Evolutionary conservation across 2,797 vertebrate genomes (phyloP).

Genomic region (Microctenopoma steveboyesi): DNA sequence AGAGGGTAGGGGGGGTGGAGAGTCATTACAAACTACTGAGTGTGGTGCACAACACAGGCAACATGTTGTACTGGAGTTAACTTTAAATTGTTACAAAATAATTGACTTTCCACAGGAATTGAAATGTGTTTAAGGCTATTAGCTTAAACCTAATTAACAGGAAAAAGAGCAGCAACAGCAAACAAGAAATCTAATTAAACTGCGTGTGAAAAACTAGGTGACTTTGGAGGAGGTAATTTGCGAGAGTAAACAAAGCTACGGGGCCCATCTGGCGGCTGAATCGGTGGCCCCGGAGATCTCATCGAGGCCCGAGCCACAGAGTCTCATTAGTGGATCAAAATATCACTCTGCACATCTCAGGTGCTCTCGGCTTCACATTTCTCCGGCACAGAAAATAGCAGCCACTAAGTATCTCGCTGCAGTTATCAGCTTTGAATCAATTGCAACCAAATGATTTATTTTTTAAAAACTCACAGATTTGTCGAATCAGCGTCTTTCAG

Average conservation of each 20-base stretch:
- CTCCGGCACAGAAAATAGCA: conserved; percentile 19
- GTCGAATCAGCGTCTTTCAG: conserved; percentile 46
- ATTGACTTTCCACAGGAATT: conserved; percentile 53
- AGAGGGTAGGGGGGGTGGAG: conserved; percentile 10
- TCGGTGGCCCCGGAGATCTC: conserved; percentile 39
- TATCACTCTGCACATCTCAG: conserved; percentile 46
- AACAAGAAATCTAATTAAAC: conserved; percentile 75
- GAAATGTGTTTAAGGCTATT: conserved; percentile 67
- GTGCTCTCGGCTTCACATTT: conserved; percentile 42
- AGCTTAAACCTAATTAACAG: conserved; percentile 76
- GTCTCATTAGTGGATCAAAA: conserved; percentile 60
- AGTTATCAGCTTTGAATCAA: conserved; percentile 5
- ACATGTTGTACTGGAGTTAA: conserved; percentile 34
- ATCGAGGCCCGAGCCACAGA: conserved; percentile 35
- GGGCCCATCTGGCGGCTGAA: conserved; percentile 68
- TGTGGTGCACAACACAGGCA: conserved; percentile 18
- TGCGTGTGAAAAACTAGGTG: conserved; percentile 63
- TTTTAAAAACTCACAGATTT: conserved; percentile 50
- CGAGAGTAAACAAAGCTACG: conserved; percentile 72
- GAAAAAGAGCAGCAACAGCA: conserved; percentile 60
- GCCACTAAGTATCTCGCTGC: conserved; percentile 22
- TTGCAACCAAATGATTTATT: conserved; percentile 42
- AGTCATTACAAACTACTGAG: conserved; percentile 25
- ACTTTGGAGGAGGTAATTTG: conserved; percentile 77
- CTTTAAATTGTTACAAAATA: conserved; percentile 50